Conservation (phyloP, 2,797 vertebrate genomes). For the Mormyrus proboscirostris region DNA sequence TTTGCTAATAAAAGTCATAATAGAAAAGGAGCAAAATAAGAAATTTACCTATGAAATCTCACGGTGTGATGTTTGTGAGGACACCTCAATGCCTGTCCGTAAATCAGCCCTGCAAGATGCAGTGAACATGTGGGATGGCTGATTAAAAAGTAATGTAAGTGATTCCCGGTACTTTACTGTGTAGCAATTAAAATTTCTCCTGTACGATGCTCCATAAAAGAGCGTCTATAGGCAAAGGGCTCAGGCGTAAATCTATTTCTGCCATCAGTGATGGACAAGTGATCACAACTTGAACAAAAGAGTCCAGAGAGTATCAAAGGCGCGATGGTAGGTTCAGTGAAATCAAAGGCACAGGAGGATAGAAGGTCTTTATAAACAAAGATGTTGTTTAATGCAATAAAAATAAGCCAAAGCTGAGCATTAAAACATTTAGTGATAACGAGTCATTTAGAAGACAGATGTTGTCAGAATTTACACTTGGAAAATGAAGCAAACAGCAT, state of each 20-base stretch:
- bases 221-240: not conserved
- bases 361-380: not conserved
- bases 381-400: not conserved
- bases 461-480: not conserved
- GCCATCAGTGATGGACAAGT: not conserved
- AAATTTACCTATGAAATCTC: not conserved
- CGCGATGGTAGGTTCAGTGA: not conserved
- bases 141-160: not conserved
- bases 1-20: not conserved
- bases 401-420: not conserved
- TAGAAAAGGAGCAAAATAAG: not conserved
- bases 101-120: not conserved
- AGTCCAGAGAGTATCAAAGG: not conserved
- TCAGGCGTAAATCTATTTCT: not conserved
- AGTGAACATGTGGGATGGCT: not conserved
- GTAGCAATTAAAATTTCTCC: not conserved
- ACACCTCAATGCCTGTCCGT: not conserved
- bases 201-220: not conserved
- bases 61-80: not conserved
- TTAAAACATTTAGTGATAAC: not conserved
- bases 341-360: not conserved
- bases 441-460: not conserved
- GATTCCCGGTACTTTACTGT: not conserved
- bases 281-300: not conserved
- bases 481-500: not conserved